Evolutionary conservation across 1,140 invertebrate species (phyloP), one percentile per base, ranked within the genome.

Genomic region (Eriocheir sinensis): DNA sequence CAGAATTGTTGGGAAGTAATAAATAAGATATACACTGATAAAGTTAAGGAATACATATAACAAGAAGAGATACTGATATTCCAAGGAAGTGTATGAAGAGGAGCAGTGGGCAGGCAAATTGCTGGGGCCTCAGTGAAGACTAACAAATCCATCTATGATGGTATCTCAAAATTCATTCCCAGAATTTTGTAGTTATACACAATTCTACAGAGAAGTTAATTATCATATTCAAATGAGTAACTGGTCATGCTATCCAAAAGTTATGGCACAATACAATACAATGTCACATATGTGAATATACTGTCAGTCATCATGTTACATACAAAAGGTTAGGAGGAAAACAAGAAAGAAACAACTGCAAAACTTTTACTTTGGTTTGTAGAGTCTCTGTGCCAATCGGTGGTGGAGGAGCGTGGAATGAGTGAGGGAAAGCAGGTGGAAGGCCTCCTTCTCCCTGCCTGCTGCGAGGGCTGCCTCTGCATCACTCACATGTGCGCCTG

Each of bases 371-470:
- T 53, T 94, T 32, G 93, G 48, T 83, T 85, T 94, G 44, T 91
- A 53, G 38, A 94, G 89, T 40, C 79, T 72, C 93, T 91, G 89
- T 15, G 80, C 40, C 79, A 94, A 83, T 12, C 89, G 89, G 27
- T 94, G 93, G 53, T 94, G 80, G n/a, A 94, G 89, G 79, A 91
- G 93, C 1, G 93, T 94, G 60, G 89, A 85, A 44, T 94, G 93
- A 34, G 93, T 85, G 34, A 94, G 89, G 60, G 93, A 94, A 44
- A 94, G 80, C 44, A 85, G 79, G 80, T 94, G 89, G 36, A 94
- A 94, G 48, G 93, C 93, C 27, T 91, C 89, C 34, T 94, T 89
- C 30, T 72, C 85, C n/a, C 21, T 32, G n/a, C 79, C 89, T n/a
- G 30, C 80, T 21, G 91, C 36, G 27, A 94, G 40, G 30, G 36